These are phyloP conservation scores for Cosmia trapezina DNA, from an alignment of 2,888 invertebrate genomes.

Conservation along the genomic window DNA sequence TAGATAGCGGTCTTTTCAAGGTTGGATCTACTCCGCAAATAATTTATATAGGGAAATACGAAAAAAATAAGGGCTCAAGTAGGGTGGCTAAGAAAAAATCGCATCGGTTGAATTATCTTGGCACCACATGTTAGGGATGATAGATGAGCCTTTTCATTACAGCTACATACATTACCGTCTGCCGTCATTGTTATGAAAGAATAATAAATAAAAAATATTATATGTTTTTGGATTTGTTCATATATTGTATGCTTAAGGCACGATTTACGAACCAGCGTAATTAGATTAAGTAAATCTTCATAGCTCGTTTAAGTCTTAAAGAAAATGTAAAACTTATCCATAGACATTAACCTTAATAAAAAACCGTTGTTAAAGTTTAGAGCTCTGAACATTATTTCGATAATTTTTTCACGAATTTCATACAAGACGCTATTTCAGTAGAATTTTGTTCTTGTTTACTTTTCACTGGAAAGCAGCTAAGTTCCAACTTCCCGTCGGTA, in stretches of 20 bases:
- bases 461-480: background rate
- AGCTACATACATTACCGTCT: conserved; percentile 38
- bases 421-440: background rate
- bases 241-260: background rate
- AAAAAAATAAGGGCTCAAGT: conserved; percentile 32
- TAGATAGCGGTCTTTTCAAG: background rate
- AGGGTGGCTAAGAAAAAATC: conserved; percentile 31
- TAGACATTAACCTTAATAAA: background rate
- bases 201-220: conserved; percentile 22
- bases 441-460: background rate
- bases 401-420: background rate
- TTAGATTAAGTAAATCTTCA: background rate
- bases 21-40: background rate
- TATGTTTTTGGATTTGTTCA: conserved; percentile 5
- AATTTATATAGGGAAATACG: background rate
- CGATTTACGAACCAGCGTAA: background rate
- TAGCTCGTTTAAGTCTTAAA: conserved; percentile 6
- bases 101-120: conserved; percentile 33
- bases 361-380: background rate
- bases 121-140: conserved; percentile 57
- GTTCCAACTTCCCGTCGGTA: conserved; percentile 4
- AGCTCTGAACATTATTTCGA: background rate
- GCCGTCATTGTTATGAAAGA: conserved; percentile 9
- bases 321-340: background rate
- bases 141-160: conserved; percentile 53